These are phyloP conservation scores for Echinometra lucunter DNA, from an alignment of 53 echinoderm and acorn worm genomes.

Conservation along the genomic window DNA sequence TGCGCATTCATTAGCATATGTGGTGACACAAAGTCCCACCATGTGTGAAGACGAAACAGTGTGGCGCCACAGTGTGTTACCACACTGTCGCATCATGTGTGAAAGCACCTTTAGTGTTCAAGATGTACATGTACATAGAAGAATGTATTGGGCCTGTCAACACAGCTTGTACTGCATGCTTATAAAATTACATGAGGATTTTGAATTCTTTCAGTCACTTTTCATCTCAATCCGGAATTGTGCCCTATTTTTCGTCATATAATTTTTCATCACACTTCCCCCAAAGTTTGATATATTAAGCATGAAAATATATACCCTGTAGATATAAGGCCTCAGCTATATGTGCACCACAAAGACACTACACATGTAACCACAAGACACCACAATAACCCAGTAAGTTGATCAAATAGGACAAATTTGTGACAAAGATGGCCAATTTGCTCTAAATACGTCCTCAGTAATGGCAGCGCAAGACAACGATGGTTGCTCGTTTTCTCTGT, in stretches of 20 bases:
- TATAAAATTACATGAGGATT: background rate
- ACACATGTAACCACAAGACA: background rate
- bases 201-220: background rate
- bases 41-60: too few relatives aligned
- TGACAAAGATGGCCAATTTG: background rate
- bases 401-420: conserved; percentile 26
- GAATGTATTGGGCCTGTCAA: background rate
- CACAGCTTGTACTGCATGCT: too few relatives aligned
- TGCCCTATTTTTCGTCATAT: background rate
- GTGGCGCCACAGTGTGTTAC: too few relatives aligned
- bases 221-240: background rate
- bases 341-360: background rate
- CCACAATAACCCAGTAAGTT: conserved; percentile 21
- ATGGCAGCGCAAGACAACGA: background rate
- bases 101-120: background rate
- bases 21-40: too few relatives aligned
- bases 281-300: background rate
- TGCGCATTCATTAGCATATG: too few relatives aligned
- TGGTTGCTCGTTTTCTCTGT: background rate
- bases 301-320: background rate
- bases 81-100: too few relatives aligned
- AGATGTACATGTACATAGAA: background rate
- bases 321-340: background rate
- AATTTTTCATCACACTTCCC: background rate
- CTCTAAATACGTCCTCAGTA: background rate